Base-by-base conservation (phyloP, 1,140 invertebrate species). In the Trialeurodes vaporariorum region DNA sequence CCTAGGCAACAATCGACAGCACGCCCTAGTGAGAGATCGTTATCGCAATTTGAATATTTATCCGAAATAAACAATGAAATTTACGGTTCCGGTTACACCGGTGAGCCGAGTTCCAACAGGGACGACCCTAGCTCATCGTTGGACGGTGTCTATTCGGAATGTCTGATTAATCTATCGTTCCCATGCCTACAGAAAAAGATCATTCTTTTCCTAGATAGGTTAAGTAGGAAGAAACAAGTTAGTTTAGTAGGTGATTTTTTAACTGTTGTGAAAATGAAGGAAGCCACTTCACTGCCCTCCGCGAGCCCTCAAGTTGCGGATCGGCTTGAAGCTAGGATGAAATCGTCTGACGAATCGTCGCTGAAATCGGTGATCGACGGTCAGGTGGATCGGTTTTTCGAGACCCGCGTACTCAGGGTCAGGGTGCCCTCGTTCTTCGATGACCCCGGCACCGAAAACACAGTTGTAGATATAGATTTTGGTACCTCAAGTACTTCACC, bases 111-210 rank as follows among this genome's bases (percentile, higher is more conserved):
- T 2, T 23, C 9, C 11, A 63, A 40, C 49, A 26, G 22, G 17
- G 67, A 70, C 9, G 72, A 73, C 27, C 73, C 74, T 0, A 65
- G 49, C 49, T 40, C 68, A 1, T 71, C 70, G 1, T 59, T 75
- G 0, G 27, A 27, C 11, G 73, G 73, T 11, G 64, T 74, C 5
- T 75, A 72, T 67, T 59, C 68, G 2, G 74, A 75, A 23, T 75
- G 74, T 60, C 27, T 75, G 13, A 27, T 68, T 0, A 66, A 63
- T 21, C 59, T 75, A 23, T 74, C 73, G 0, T 71, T 73, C 34
- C 59, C 72, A 2, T 75, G 74, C 64, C 61, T 74, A 5, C 74
- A 75, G 66, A 70, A 68, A 59, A 75, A 74, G 63, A 69, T 71
- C 13, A 64, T 74, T 0, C 61, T 71, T 1, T 74, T 75, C 67